Evolutionary conservation across 2,888 invertebrate genomes (phyloP), one percentile per base, ranked within the genome.

Genomic region (Chymomyza caudatula): DNA sequence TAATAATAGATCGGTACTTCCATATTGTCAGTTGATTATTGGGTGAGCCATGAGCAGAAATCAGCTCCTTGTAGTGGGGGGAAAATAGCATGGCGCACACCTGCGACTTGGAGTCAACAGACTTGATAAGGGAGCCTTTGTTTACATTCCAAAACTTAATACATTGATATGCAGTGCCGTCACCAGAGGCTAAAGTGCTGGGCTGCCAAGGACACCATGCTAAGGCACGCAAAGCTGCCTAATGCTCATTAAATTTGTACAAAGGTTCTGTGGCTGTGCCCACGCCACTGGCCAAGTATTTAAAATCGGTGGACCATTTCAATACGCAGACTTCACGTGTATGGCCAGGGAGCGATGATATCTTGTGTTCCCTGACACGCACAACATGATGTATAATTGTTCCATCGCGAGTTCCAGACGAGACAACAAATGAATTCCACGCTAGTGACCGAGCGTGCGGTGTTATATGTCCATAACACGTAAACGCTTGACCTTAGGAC

Each of bases 151-250:
- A 96, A 83, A 96, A 94, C 73, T 96, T 93, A 37, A 96, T 96
- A 73, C 94, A 94, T 69, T 98, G 92, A 91, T 99, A 98, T 1
- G 97, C 97, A 0, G 98, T 98, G 17, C 99, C 99, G 20, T 98
- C 99, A 5, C 99, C 99, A 68, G 97, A 97, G 0, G 98, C 98
- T 74, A 99, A 91, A 23, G 98, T 89, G 88, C 95, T 95, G 0
- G 94, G 92, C 87, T 97, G 96, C 97, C 98, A 98, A 0, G 99
- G 99, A 88, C 98, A 99, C 98, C 98, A 99, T 8, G 98, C 96
- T 11, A 99, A 91, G 0, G 98, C 98, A 88, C 98, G 97, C 17
- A 98, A 97, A 0, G 98, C 97, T 0, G 97, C 97, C 88, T 95
- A 93, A 91, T 98, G 98, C 58, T 95, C 93, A 84, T 93, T 94